Evolutionary conservation across 2,113 vertebrate species (phyloP).

Genomic region (Aplodontia rufa): DNA sequence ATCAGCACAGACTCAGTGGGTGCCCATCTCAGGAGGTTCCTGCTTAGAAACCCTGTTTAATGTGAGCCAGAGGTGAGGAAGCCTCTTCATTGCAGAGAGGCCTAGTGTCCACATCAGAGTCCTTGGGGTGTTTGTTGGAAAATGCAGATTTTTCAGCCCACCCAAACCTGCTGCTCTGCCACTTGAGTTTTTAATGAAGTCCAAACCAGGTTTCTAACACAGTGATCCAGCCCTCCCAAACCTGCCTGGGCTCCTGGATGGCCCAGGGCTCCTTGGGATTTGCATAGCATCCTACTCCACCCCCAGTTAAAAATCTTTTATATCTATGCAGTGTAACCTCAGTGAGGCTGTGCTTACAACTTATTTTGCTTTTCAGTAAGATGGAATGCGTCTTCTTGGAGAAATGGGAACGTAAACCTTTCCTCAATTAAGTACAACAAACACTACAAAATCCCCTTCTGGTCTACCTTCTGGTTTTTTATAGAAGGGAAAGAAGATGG

Average conservation of each 20-base stretch:
- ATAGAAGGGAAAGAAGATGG: slow-evolving; percentile 63
- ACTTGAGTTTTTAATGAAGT: not conserved
- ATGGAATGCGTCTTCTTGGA: not conserved
- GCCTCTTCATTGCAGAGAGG: not conserved
- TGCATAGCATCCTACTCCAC: not conserved
- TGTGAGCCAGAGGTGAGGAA: not conserved
- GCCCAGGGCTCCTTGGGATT: not conserved
- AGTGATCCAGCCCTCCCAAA: not conserved
- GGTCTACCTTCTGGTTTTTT: slow-evolving; percentile 74
- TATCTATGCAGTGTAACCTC: not conserved
- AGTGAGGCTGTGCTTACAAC: not conserved
- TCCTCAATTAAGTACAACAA: slow-evolving; percentile 60
- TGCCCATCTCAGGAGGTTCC: not conserved
- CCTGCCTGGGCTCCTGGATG: not conserved
- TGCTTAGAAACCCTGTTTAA: not conserved
- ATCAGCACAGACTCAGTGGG: not conserved
- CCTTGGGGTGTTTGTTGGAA: not conserved
- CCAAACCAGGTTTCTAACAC: not conserved
- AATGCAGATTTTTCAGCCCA: slow-evolving; percentile 1
- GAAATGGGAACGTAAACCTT: slow-evolving; percentile 63
- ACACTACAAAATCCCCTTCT: slow-evolving; percentile 67
- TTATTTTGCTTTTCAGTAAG: slow-evolving; percentile 58
- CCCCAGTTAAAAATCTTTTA: not conserved
- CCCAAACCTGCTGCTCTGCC: not conserved
- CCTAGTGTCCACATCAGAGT: not conserved